Evolutionary conservation across 2,888 invertebrate genomes (phyloP).

Genomic region (Antheraea assamensis): DNA sequence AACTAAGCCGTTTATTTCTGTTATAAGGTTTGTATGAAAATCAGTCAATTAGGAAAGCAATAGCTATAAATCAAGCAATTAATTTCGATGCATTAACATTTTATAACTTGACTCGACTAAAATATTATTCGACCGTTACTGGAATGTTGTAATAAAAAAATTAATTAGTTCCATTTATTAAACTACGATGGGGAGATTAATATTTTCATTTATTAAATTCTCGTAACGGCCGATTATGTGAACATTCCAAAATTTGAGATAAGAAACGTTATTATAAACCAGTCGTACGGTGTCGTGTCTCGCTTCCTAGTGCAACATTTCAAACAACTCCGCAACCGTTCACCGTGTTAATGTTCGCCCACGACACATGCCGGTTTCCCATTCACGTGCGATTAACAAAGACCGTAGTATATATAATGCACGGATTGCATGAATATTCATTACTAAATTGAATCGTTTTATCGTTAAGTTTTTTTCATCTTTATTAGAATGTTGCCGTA

Average conservation of each 20-base stretch:
- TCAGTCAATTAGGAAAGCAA: neutral
- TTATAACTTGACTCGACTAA: neutral
- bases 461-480: conserved; percentile 26
- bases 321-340: conserved; percentile 39
- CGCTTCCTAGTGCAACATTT: conserved; percentile 48
- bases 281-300: conserved; percentile 28
- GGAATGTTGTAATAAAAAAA: conserved; percentile 5
- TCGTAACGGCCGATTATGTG: conserved; percentile 38
- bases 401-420: neutral
- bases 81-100: neutral
- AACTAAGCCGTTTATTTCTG: neutral
- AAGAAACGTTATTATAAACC: conserved; percentile 38
- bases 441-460: conserved; percentile 26
- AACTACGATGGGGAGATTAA: conserved; percentile 26
- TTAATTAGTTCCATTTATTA: neutral
- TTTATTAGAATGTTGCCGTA: neutral
- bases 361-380: conserved; percentile 21
- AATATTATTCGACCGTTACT: neutral
- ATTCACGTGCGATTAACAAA: conserved; percentile 13
- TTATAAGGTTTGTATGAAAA: neutral
- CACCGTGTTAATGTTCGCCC: conserved; percentile 34
- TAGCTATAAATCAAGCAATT: neutral
- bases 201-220: conserved; percentile 4
- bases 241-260: conserved; percentile 33
- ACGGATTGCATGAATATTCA: conserved; percentile 34